These are phyloP conservation scores for Panthera tigris DNA, from an alignment of 2,113 vertebrate species.

Conservation along the genomic window DNA sequence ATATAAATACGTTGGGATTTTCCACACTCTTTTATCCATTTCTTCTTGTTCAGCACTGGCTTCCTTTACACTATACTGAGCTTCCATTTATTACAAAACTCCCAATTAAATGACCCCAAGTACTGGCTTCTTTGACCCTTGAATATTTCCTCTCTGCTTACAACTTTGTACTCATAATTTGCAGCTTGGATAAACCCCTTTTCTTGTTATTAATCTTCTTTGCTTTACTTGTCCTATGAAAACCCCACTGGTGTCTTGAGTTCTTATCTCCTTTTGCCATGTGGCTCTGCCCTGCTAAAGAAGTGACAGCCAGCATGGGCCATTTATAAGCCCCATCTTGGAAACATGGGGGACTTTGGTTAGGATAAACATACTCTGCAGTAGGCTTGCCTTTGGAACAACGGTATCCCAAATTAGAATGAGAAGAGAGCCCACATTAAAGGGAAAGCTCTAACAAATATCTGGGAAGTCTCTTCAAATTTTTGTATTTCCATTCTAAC, in stretches of 20 bases:
- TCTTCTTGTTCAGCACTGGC: neutral
- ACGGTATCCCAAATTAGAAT: neutral
- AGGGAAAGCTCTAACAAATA: neutral
- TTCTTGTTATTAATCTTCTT: neutral
- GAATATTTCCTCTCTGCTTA: neutral
- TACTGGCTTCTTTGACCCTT: neutral
- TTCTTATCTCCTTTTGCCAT: neutral
- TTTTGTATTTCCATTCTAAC: neutral
- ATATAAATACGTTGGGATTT: neutral
- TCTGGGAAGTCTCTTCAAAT: neutral
- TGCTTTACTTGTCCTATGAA: neutral
- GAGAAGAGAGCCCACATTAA: neutral
- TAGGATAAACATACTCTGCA: neutral
- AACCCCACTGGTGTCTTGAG: neutral
- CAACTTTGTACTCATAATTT: neutral
- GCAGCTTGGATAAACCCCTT: neutral
- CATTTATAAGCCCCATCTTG: neutral
- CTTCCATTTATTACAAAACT: neutral
- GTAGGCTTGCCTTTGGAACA: neutral
- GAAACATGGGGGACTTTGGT: too few relatives aligned
- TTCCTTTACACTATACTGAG: neutral
- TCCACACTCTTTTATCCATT: neutral
- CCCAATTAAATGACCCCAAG: neutral
- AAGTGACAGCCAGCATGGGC: neutral
- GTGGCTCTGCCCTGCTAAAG: neutral